A percentile compares a stretch with the other conserved stretches of the same genome.
Conservation (phyloP, 53 echinoderm and acorn worm genomes). For the Actinopyga echinites region DNA sequence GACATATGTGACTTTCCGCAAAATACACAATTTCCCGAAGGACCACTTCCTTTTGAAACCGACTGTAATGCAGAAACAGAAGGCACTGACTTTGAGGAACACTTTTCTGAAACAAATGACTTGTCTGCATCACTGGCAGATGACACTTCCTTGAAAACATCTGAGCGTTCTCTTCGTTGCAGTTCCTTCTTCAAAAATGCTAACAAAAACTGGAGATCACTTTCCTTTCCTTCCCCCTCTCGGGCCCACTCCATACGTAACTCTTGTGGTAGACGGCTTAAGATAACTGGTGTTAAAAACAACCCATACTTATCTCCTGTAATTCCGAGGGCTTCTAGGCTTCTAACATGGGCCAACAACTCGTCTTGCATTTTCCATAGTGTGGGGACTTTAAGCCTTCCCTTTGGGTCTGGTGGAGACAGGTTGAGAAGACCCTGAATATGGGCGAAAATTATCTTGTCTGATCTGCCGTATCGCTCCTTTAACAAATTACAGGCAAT, state of each 20-base stretch:
- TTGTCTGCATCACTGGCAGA: background rate
- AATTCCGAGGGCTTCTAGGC: conserved; percentile 5
- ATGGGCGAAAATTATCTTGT: background rate
- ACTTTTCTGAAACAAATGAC: background rate
- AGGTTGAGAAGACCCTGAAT: conserved; percentile 7
- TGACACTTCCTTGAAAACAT: background rate
- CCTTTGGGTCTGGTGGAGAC: background rate
- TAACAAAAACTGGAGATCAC: background rate
- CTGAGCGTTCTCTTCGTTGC: background rate
- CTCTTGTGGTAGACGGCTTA: background rate
- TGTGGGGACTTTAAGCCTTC: background rate
- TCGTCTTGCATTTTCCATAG: background rate
- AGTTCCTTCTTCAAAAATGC: background rate
- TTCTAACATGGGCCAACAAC: background rate
- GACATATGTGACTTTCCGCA: conserved; percentile 13
- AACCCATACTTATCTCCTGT: background rate
- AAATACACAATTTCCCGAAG: conserved; percentile 1
- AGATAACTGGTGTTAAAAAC: background rate
- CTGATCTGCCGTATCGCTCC: background rate
- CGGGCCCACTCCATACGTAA: no score
- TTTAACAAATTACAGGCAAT: conserved; percentile 2
- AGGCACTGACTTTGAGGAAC: conserved; percentile 2
- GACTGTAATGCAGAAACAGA: background rate
- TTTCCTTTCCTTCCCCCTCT: background rate
- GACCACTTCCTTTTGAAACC: background rate